phyloP scores from a whole-genome alignment of 2,797 vertebrate genomes.

The Pterois miles region DNA sequence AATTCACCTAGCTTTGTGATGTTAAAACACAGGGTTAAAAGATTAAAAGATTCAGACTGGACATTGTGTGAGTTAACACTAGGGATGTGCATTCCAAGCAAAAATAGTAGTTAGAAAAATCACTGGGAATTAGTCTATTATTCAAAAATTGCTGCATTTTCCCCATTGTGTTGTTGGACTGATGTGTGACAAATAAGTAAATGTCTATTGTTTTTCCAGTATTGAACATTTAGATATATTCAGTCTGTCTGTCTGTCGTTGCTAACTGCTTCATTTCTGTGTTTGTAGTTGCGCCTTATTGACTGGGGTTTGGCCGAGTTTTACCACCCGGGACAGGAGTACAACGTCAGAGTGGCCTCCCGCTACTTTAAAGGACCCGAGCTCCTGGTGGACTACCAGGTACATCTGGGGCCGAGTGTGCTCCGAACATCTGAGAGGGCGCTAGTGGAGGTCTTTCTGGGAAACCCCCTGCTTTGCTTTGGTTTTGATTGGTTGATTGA shows the following conservation, averaged over 20 bases:
- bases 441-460: background rate
- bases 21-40: too few species aligned
- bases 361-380: conserved; percentile 98
- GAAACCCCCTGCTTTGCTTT: background rate
- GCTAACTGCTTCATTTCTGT: background rate
- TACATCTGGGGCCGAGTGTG: conserved; percentile 33
- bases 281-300: conserved; percentile 90
- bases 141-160: too few species aligned
- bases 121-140: too few species aligned
- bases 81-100: too few species aligned
- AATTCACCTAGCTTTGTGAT: too few species aligned
- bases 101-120: too few species aligned
- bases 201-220: background rate
- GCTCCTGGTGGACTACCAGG: conserved; percentile 97
- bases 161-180: too few species aligned
- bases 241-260: background rate
- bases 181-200: background rate
- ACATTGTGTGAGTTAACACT: too few species aligned
- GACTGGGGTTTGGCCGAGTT: conserved; percentile 97
- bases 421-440: background rate
- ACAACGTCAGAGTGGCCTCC: conserved; percentile 95
- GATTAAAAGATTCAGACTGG: too few species aligned
- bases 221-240: background rate
- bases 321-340: conserved; percentile 96
- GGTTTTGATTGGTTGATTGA: too few species aligned